Base-by-base conservation (phyloP, 2,888 invertebrate genomes). In the Xylota sylvarum region DNA sequence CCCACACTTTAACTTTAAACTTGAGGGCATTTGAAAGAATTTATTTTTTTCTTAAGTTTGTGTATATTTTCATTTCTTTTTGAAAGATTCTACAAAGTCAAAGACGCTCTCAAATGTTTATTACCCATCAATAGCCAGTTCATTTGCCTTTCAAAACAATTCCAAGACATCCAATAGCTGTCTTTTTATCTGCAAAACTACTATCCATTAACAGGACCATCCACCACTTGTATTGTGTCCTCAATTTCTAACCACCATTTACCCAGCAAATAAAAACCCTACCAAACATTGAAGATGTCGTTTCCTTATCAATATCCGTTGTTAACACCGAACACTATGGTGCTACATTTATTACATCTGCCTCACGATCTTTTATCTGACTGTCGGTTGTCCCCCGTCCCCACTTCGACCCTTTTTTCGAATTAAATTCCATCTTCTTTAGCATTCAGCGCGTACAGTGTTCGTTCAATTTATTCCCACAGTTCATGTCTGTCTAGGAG, bases 301-400 rank as follows among this genome's bases (percentile, higher is more conserved):
- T 50, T 62, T 32, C 40, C 62, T 62, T 62, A 74, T 74, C 73
- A 64, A 52, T 55, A 74, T 52, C 64, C 64, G 40, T 62, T 64
- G 64, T 64, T 74, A 62, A 74, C 74, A 74, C 10, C 50, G 23
- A 50, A 64, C 30, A 35, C 64, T 52, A 32, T 73, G 27, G 60
- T 73, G 73, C 52, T 19, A 74, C 65, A 79, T 76, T 77, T 70
- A 76, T 76, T 74, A 50, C 84, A 85, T 85, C 84, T 85, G 74
- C 19, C 65, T 74, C 80, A 76, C 64, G 69, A 85, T 85, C 80
- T 79, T 48, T 69, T 79, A 79, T 74, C 84, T 52, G 56, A 17
- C n/a, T 32, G 43, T 56, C 43, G 55, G 23, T 14, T 9, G 30
- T 32, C n/a, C 10, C 12, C 37, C 35, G 27, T 2, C 32, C 12